Evolutionary conservation across 2,113 vertebrate species (phyloP).

Genomic region (human (Homo sapiens)): DNA sequence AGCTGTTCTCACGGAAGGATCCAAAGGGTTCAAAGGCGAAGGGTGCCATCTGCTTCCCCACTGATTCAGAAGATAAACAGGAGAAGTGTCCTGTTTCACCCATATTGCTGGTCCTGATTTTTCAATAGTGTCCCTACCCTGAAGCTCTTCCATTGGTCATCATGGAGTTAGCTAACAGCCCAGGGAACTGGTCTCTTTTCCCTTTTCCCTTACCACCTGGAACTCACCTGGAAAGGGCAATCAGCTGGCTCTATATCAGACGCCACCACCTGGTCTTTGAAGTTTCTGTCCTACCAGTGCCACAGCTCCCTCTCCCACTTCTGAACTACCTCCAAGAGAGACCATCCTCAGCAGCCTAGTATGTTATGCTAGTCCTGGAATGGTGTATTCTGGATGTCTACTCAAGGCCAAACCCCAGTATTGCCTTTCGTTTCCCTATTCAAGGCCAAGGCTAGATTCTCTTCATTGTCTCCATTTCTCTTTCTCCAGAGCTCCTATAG

Average conservation of each 20-base stretch:
- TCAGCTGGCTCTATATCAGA: accelerated
- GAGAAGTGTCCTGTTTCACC: not conserved
- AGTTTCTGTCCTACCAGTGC: too few species aligned
- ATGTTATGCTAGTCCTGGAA: not conserved
- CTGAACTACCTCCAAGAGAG: not conserved
- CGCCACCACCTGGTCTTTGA: accelerated
- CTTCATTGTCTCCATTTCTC: not conserved
- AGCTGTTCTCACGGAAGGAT: not conserved
- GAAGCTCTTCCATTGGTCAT: not conserved
- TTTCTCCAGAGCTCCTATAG: not conserved
- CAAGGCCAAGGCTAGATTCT: not conserved
- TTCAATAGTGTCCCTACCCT: not conserved
- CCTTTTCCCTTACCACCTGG: not conserved
- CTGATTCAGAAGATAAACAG: not conserved
- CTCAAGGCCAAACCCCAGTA: accelerated
- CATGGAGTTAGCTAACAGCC: accelerated
- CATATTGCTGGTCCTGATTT: accelerated
- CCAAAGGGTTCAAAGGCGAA: accelerated
- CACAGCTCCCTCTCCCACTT: not conserved
- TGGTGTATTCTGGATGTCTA: accelerated
- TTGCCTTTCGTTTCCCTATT: not conserved
- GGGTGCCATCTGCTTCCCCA: accelerated
- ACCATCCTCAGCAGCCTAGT: accelerated
- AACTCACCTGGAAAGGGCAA: not conserved
- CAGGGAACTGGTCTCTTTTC: not conserved